Evolutionary conservation across 2,888 invertebrate species (phyloP), one percentile per base, ranked within the genome.

Genomic region (Trissoscelio sp.): DNA sequence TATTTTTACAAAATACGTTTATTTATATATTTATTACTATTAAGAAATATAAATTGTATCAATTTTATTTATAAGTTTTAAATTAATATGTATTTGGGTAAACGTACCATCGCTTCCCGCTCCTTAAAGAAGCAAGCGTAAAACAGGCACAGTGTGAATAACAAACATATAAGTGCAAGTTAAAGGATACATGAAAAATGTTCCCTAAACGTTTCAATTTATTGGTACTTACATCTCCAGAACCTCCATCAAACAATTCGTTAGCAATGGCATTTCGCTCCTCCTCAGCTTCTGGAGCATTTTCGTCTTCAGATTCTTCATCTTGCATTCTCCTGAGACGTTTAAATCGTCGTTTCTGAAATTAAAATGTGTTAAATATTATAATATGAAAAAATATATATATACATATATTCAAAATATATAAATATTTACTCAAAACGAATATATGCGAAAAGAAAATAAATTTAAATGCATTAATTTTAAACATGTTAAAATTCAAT

Each of bases 241-340:
- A 96, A 53, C 94, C 95, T 31, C 95, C 95, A 85, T 96, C 96
- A 91, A 98, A 98, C 6, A 98, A 92, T 89, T 97, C 96, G 90
- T 96, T 97, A 0, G 97, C 97, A 86, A 98, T 97, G 7, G 96
- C 96, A 88, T 97, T 97, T 81, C 97, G 22, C 6, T 79, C 79
- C 46, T 79, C 72, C 2, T 79, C 79, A n/a, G 95, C 95, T 64
- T 95, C 95, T 85, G 96, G 95, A 88, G 95, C 95, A 79, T 94
- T 94, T 53, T 95, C 96, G 88, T 97, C 97, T 87, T 97, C 97
- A 88, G 97, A 97, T 89, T 98, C 98, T 89, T 97, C 97, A 91
- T 98, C 97, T 90, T 96, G 95, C 84, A 98, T 94, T 28, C 96
- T 93, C 82, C 95, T 93, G 80, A 98, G 92, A 78, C 98, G 94